Conservation (phyloP, 2,113 vertebrate genomes). For the Lota lota region DNA sequence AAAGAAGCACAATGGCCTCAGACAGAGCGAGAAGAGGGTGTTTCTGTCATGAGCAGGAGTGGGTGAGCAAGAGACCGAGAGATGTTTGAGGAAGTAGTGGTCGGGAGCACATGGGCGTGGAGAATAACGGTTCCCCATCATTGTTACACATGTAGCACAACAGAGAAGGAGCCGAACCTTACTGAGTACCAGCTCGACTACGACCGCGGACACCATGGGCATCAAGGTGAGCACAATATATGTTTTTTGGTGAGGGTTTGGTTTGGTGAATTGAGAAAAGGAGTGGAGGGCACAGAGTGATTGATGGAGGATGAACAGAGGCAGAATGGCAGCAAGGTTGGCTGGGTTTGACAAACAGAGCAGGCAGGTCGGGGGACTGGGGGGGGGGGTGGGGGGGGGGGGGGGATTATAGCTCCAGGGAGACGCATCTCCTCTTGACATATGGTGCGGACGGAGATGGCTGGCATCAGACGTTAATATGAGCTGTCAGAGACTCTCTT, state of each 20-base stretch:
- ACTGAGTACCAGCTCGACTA: slow-evolving; percentile 8
- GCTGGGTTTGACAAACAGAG: slow-evolving; percentile 58
- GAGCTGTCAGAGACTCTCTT: slow-evolving; percentile 64
- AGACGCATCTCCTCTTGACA: slow-evolving; percentile 67
- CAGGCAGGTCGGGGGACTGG: too few relatives aligned
- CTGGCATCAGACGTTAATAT: slow-evolving; percentile 69
- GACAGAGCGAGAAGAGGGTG: not conserved
- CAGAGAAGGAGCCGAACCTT: slow-evolving; percentile 22
- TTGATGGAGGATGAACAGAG: slow-evolving; percentile 15
- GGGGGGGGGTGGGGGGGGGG: slow-evolving; percentile 50
- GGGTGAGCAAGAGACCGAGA: slow-evolving; percentile 30
- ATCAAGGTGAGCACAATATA: slow-evolving; percentile 56
- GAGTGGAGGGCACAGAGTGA: slow-evolving; percentile 26
- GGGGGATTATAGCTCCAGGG: too few relatives aligned
- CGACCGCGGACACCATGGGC: slow-evolving; percentile 43
- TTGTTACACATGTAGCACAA: slow-evolving; percentile 12
- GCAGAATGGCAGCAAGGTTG: slow-evolving; percentile 9
- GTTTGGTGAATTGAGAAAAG: slow-evolving; percentile 44
- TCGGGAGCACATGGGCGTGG: slow-evolving; percentile 54
- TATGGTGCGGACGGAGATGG: slow-evolving; percentile 70
- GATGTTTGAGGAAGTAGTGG: slow-evolving; percentile 47
- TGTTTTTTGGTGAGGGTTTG: too few relatives aligned
- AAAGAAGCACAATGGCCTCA: not conserved
- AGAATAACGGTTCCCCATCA: slow-evolving; percentile 22
- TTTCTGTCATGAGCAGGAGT: slow-evolving; percentile 7